These are phyloP conservation scores for Helleia helle DNA, from an alignment of 2,888 invertebrate species.

Conservation along the genomic window DNA sequence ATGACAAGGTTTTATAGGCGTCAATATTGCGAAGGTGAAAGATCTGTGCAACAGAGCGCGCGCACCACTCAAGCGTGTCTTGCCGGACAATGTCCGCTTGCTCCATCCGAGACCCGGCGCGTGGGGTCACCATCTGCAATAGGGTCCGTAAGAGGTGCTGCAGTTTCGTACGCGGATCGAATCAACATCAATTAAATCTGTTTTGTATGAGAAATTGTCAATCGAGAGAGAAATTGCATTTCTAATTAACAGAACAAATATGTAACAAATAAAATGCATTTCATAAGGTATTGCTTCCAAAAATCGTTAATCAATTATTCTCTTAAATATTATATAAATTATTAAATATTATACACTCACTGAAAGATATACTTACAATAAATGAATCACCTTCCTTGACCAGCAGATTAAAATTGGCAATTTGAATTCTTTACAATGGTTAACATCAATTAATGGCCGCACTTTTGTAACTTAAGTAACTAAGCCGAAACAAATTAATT, in stretches of 20 bases:
- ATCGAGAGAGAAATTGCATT: too few relatives aligned
- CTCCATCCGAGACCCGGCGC: conserved; percentile 47
- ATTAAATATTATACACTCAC: too few relatives aligned
- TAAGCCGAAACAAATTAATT: conserved; percentile 1
- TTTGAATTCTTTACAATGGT: neutral
- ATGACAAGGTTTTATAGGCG: conserved; percentile 72
- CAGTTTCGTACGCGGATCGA: neutral
- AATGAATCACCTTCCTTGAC: neutral
- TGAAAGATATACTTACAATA: too few relatives aligned
- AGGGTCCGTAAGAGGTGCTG: conserved; percentile 11
- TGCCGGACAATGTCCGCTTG: conserved; percentile 66
- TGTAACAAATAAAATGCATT: too few relatives aligned
- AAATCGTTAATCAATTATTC: too few relatives aligned
- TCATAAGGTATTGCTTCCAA: too few relatives aligned
- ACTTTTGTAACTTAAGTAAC: neutral
- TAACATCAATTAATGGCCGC: neutral
- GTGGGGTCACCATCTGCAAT: conserved; percentile 34
- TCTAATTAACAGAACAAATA: too few relatives aligned
- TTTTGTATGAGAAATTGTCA: too few relatives aligned
- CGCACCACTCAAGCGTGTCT: conserved; percentile 63
- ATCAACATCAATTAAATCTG: too few relatives aligned
- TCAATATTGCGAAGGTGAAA: conserved; percentile 72
- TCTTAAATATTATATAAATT: too few relatives aligned
- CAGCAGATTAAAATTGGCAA: neutral
- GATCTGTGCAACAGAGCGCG: conserved; percentile 65